Base-by-base conservation (phyloP, 1,140 invertebrate genomes). In the Mylabris phalerata region DNA sequence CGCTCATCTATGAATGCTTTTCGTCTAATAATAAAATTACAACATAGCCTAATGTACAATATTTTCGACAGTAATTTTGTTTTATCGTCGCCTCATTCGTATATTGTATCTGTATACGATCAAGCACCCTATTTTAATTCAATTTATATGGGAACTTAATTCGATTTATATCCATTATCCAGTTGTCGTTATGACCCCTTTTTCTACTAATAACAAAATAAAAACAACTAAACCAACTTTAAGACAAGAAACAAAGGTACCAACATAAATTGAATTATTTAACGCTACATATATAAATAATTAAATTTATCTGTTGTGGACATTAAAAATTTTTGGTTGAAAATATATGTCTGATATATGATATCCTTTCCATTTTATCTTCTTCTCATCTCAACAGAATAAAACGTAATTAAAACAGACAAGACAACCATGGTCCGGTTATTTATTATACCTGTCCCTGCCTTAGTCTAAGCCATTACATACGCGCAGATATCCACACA, bases 321-420 rank as follows among this genome's bases (percentile, higher is more conserved):
- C 19, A 19, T 19, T 19, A 19, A 19, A 19, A 19, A 19, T 19
- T 19, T 19, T 19, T 19, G 32, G 32, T 32, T 7, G 32, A 55
- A 55, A 32, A 32, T 32, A 32, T 32, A 32, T 32, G 32, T 48
- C 61, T 62, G 61, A 62, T 59, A 62, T 62, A 62, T 42, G 50
- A 62, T 58, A 59, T 49, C 57, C 48, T 24, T 50, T 27, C 51
- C 13, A 61, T 67, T 66, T 32, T 32, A 32, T 32, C 32, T 32
- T 66, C 66, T 65, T 58, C 62, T 65, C 64, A 67, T 67, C 66
- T 67, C 56, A 62, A 57, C 32, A 32, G 32, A 5, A 32, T 32
- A 32, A 63, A 67, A 67, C 63, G 66, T 67, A 67, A 67, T 67
- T 67, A 67, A 67, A 67, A 67, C 59, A 51, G 66, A 66, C 64